Conservation (phyloP, 1,140 invertebrate species). For the Kradibia gibbosae region DNA sequence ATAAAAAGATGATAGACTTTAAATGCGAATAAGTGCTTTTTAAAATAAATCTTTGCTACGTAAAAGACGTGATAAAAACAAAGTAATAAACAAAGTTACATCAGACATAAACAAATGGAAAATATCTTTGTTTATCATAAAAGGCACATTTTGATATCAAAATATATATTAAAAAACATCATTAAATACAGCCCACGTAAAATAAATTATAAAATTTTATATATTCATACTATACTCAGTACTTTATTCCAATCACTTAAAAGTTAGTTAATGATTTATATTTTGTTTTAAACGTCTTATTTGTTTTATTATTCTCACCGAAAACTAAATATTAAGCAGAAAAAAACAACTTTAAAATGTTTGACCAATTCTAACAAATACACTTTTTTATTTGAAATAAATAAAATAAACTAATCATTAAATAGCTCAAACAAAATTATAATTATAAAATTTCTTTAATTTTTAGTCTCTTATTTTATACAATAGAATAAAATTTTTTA, state of each 20-base stretch:
- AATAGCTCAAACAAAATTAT: too few species aligned
- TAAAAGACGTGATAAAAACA: too few species aligned
- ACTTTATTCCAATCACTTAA: not conserved
- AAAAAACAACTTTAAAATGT: too few species aligned
- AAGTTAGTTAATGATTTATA: not conserved
- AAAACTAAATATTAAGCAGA: too few species aligned
- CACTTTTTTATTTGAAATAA: too few species aligned
- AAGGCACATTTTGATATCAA: not conserved
- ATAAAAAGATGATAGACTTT: not conserved
- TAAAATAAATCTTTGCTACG: not conserved
- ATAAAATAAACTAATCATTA: too few species aligned
- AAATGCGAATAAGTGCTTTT: not conserved
- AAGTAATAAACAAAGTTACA: not conserved
- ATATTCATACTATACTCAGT: not conserved
- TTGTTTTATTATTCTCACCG: too few species aligned
- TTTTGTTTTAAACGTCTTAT: not conserved
- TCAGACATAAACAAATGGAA: too few species aligned
- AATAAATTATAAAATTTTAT: not conserved
- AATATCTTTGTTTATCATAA: not conserved
- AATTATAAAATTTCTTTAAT: too few species aligned
- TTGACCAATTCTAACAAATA: too few species aligned
- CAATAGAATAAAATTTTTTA: too few species aligned
- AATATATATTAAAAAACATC: not conserved
- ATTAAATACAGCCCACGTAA: not conserved
- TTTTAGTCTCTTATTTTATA: too few species aligned